Conservation (phyloP, 2,113 vertebrate species). For the Rana temporaria region DNA sequence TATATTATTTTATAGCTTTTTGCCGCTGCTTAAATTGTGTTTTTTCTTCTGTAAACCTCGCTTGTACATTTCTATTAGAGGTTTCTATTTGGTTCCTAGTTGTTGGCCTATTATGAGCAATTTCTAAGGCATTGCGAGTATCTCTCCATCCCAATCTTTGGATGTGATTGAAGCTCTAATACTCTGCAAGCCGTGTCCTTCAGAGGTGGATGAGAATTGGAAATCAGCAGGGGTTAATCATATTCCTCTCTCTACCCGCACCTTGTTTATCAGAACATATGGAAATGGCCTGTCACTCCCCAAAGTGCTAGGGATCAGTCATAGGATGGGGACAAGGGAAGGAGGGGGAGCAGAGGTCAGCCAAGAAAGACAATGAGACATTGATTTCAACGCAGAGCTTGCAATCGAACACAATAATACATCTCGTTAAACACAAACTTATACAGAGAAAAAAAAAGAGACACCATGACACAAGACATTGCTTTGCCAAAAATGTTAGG, state of each 20-base stretch:
- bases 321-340: slow-evolving; percentile 43
- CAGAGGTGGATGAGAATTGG: slow-evolving; percentile 59
- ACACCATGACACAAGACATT: not conserved
- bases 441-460: not conserved
- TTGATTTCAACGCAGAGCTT: slow-evolving; percentile 55
- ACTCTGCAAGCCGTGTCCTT: slow-evolving; percentile 56
- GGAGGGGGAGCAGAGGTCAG: slow-evolving; percentile 47
- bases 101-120: slow-evolving; percentile 55
- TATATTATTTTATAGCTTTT: not conserved
- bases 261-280: slow-evolving; percentile 59
- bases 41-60: not conserved
- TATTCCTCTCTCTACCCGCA: slow-evolving; percentile 57
- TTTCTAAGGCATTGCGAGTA: slow-evolving; percentile 49
- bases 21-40: slow-evolving; percentile 4
- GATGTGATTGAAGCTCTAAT: slow-evolving; percentile 55
- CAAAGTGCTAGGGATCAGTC: slow-evolving; percentile 57
- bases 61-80: slow-evolving; percentile 48
- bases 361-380: slow-evolving; percentile 53
- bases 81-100: slow-evolving; percentile 48
- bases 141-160: slow-evolving; percentile 54
- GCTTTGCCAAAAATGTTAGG: not conserved
- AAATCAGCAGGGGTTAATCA: slow-evolving; percentile 59
- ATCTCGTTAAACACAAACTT: not conserved
- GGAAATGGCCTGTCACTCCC: slow-evolving; percentile 56
- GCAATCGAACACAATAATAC: slow-evolving; percentile 43